A percentile compares a stretch with the other conserved stretches of the same genome.
Conservation (phyloP, 2,888 invertebrate genomes). For the Phytoseiulus persimilis region DNA sequence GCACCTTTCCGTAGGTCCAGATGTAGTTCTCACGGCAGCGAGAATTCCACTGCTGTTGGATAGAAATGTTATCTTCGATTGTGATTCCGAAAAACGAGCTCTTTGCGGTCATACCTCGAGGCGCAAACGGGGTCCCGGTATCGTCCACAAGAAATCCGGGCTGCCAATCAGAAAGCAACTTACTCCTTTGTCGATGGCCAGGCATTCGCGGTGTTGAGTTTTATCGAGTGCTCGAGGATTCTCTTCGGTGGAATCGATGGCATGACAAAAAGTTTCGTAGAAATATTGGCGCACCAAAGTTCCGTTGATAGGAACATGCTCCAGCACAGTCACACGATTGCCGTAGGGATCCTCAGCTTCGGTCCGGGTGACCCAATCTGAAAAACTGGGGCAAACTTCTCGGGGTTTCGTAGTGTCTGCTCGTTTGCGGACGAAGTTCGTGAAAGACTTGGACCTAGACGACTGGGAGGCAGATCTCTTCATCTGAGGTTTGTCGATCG, state of each 20-base stretch:
- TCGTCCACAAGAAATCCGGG: too few species aligned
- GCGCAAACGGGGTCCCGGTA: too few species aligned
- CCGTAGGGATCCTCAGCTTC: conserved; percentile 43
- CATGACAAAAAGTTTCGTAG: conserved; percentile 42
- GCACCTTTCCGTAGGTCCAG: conserved; percentile 44
- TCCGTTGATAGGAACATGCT: conserved; percentile 42
- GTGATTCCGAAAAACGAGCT: background rate
- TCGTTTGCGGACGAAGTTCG: conserved; percentile 15
- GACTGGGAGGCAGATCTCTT: conserved; percentile 17
- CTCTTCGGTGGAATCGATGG: conserved; percentile 37
- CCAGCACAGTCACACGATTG: conserved; percentile 41
- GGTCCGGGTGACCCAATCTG: conserved; percentile 42
- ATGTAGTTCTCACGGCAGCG: conserved; percentile 43
- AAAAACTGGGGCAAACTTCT: conserved; percentile 43
- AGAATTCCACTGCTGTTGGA: conserved; percentile 41
- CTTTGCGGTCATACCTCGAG: too few species aligned
- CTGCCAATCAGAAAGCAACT: background rate
- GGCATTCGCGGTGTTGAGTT: conserved; percentile 41
- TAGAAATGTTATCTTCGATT: background rate
- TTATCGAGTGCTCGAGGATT: conserved; percentile 22
- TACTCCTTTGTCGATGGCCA: conserved; percentile 43
- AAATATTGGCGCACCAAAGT: conserved; percentile 43
- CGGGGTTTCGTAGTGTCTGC: conserved; percentile 17
- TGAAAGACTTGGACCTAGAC: conserved; percentile 7
- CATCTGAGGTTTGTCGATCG: conserved; percentile 23